phyloP scores from a whole-genome alignment of 2,888 invertebrate genomes.

The Entomobrya proxima region DNA sequence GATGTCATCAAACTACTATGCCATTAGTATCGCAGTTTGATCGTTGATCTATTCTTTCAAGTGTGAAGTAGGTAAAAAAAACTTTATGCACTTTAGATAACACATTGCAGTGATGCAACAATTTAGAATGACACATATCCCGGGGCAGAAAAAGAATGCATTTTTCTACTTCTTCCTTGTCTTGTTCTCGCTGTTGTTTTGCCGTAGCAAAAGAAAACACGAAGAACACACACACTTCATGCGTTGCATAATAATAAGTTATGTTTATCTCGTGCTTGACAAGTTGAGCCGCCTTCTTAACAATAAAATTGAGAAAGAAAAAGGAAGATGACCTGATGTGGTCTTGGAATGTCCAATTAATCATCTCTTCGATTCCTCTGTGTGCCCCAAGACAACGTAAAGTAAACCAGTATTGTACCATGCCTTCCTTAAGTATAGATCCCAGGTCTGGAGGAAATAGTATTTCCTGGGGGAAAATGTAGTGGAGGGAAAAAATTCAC shows the following conservation, averaged over 20 bases:
- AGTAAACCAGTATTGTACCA: slow-evolving; percentile 27
- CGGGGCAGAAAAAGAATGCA: slow-evolving; percentile 40
- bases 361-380: slow-evolving; percentile 45
- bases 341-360: slow-evolving; percentile 62
- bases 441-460: no score
- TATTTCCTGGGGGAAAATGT: no score
- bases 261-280: slow-evolving; percentile 66
- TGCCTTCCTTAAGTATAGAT: no score
- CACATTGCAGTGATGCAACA: neutral
- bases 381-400: slow-evolving; percentile 18
- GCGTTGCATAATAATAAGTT: slow-evolving; percentile 49
- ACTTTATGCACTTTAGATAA: neutral
- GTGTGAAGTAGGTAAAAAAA: neutral
- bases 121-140: slow-evolving; percentile 46
- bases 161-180: no score
- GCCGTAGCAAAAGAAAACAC: slow-evolving; percentile 10
- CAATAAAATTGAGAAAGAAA: slow-evolving; percentile 60
- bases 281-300: slow-evolving; percentile 66
- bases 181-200: neutral
- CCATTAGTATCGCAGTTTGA: no score
- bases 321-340: slow-evolving; percentile 49
- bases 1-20: no score
- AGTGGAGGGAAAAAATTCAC: no score
- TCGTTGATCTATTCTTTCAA: no score
- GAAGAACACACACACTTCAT: slow-evolving; percentile 31